These are phyloP conservation scores for Tetramorium bicarinatum DNA, from an alignment of 2,888 invertebrate genomes.

Conservation along the genomic window DNA sequence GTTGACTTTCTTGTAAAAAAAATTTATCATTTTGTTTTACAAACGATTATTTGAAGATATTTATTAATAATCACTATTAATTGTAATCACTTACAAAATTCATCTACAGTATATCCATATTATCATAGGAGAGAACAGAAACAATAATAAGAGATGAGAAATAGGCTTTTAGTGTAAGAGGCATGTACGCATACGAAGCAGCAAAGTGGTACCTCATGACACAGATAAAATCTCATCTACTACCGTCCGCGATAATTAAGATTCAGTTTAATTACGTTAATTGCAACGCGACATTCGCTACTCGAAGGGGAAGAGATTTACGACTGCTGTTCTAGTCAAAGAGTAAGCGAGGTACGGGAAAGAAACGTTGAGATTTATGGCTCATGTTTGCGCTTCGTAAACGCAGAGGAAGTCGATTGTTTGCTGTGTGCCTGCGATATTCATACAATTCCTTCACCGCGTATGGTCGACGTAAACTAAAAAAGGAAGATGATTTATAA, in stretches of 20 bases:
- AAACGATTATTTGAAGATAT: background rate
- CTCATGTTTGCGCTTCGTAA: conserved; percentile 55
- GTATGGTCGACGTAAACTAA: conserved; percentile 26
- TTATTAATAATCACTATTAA: background rate
- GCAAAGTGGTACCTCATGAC: background rate
- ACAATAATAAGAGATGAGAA: background rate
- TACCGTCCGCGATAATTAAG: conserved; percentile 42
- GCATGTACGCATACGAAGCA: background rate
- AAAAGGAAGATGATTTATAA: conserved; percentile 29
- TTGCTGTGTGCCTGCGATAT: conserved; percentile 44
- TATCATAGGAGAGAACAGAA: background rate
- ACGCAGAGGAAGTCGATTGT: conserved; percentile 54
- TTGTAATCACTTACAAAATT: background rate
- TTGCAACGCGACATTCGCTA: conserved; percentile 46
- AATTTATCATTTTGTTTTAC: background rate
- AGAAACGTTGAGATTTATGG: conserved; percentile 53
- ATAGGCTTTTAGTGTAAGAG: conserved; percentile 2
- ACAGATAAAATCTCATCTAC: conserved; percentile 48
- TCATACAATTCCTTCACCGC: conserved; percentile 37
- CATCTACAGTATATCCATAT: background rate
- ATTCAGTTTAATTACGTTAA: conserved; percentile 57
- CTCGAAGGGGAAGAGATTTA: conserved; percentile 36
- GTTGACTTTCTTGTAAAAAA: background rate
- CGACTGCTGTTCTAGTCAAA: conserved; percentile 45
- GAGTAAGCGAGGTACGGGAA: conserved; percentile 45